Evolutionary conservation across 2,888 invertebrate species (phyloP).

Genomic region (Frankliniella fusca): DNA sequence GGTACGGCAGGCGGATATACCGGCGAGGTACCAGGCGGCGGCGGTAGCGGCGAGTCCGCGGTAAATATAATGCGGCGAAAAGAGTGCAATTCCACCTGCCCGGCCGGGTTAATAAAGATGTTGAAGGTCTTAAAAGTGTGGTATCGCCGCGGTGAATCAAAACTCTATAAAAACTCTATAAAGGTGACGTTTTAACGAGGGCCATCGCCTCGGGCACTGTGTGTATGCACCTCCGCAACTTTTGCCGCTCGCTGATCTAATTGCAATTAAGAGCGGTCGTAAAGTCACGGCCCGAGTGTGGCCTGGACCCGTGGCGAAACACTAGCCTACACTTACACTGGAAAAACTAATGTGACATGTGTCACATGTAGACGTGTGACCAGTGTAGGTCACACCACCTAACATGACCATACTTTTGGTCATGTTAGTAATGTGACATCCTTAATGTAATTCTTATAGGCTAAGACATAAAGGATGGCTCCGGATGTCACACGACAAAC

Average conservation of each 20-base stretch:
- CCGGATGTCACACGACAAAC: no score
- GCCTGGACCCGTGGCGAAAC: no score
- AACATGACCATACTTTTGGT: no score
- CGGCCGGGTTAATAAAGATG: constrained; percentile 13
- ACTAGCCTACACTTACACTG: no score
- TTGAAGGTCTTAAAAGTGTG: background rate
- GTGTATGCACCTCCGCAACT: background rate
- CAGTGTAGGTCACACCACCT: no score
- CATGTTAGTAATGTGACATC: no score
- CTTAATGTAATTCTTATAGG: no score
- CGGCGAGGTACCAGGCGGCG: background rate
- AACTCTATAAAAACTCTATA: constrained; percentile 18
- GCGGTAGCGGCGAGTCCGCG: background rate
- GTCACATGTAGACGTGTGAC: no score
- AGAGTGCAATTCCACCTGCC: background rate
- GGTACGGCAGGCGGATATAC: no score
- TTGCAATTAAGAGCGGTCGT: constrained; percentile 7
- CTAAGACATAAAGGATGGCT: no score
- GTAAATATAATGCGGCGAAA: constrained; percentile 4
- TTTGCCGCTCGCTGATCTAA: background rate
- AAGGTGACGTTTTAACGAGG: constrained; percentile 24
- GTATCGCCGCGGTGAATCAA: constrained; percentile 6
- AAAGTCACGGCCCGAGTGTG: background rate
- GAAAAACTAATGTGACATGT: no score
- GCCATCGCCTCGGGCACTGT: background rate